phyloP scores from a whole-genome alignment of 2,113 vertebrate species.

The Girardinichthys multiradiatus region DNA sequence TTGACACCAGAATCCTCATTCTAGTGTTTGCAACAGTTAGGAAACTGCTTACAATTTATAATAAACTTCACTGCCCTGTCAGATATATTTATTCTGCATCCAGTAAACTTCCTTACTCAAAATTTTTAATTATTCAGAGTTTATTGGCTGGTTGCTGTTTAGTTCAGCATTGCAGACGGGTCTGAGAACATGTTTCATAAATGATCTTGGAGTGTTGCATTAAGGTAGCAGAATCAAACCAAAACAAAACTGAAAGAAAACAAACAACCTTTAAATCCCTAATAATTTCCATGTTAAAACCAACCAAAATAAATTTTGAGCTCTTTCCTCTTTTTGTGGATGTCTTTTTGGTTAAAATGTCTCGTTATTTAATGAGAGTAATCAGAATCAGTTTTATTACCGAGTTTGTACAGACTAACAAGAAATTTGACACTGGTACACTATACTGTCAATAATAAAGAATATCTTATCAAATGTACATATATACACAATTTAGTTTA shows the following conservation, averaged over 20 bases:
- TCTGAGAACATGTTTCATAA: too few relatives aligned
- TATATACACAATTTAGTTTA: too few relatives aligned
- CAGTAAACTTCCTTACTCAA: too few relatives aligned
- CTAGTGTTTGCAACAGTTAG: not conserved
- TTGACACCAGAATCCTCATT: not conserved
- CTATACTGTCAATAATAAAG: too few relatives aligned
- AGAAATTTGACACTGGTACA: too few relatives aligned
- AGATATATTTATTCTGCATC: not conserved
- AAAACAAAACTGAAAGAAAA: not conserved
- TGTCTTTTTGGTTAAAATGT: not conserved
- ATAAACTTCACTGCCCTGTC: not conserved
- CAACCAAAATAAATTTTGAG: not conserved
- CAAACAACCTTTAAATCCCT: too few relatives aligned
- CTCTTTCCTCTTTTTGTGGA: not conserved
- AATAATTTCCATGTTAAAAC: too few relatives aligned
- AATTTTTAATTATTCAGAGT: not conserved
- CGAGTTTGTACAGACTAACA: too few relatives aligned
- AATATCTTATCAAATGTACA: too few relatives aligned
- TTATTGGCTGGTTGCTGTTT: not conserved
- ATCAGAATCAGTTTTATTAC: too few relatives aligned
- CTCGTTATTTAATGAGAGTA: not conserved
- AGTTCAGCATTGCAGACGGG: not conserved
- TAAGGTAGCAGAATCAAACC: not conserved
- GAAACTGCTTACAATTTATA: not conserved
- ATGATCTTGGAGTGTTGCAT: not conserved